phyloP scores from a whole-genome alignment of 1,140 invertebrate species.

The Danaus plexippus region DNA sequence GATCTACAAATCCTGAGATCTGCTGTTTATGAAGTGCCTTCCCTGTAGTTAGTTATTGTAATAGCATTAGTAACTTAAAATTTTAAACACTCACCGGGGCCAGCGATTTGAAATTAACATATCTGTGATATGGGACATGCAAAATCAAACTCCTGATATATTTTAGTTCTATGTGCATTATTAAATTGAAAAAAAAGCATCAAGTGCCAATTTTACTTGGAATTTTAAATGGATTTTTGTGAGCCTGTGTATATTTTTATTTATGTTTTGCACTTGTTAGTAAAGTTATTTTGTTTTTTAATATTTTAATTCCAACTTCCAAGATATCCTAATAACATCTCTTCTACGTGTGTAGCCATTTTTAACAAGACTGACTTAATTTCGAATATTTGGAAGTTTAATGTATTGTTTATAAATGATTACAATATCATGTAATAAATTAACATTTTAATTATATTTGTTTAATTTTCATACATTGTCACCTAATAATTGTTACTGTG shows the following conservation, averaged over 20 bases:
- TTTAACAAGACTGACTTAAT: constrained; percentile 70
- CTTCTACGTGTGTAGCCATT: constrained; percentile 60
- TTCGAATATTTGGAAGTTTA: constrained; percentile 56
- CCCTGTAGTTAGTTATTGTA: constrained; percentile 8
- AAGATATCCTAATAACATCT: constrained; percentile 40
- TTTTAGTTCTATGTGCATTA: constrained; percentile 25
- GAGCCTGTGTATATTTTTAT: constrained; percentile 36
- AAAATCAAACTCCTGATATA: constrained; percentile 20
- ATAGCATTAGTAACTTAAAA: constrained; percentile 6
- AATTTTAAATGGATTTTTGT: constrained; percentile 51
- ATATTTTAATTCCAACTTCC: constrained; percentile 37
- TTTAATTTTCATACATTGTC: constrained; percentile 11
- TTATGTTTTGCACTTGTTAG: constrained; percentile 49
- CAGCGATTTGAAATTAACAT: constrained; percentile 34
- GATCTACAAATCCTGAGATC: constrained; percentile 13
- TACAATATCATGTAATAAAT: constrained; percentile 67
- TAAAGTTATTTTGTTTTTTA: constrained; percentile 47
- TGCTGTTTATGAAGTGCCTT: constrained; percentile 17
- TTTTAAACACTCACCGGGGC: constrained; percentile 14
- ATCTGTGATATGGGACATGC: constrained; percentile 47
- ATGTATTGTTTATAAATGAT: constrained; percentile 63
- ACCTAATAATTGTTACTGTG: too few species aligned
- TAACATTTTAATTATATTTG: constrained; percentile 50
- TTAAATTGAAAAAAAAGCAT: constrained; percentile 13
- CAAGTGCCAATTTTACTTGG: constrained; percentile 54